Evolutionary conservation across 30 jellyfish, hydroid and myxozoan species (phyloP), one percentile per base, ranked within the genome.

Genomic region (Rhopilema esculentum): DNA sequence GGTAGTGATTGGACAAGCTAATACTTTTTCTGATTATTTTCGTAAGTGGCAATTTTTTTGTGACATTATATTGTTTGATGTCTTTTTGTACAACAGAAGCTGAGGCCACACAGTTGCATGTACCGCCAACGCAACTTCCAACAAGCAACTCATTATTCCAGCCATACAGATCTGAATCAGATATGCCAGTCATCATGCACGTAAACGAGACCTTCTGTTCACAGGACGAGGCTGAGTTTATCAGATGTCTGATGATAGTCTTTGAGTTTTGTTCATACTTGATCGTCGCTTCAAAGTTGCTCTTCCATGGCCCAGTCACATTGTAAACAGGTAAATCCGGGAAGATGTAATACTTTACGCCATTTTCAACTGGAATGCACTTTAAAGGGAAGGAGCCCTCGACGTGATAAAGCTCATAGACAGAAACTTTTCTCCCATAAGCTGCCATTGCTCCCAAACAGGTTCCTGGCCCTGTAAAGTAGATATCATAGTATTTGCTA

Each of bases 401-500:
- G 4, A 27, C 33, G 0, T 25, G 12, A 66, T 78, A 69, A 25
- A 78, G 24, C 25, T 78, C 88, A 31, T 32, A 61, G 1, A 21
- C 21, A 2, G 49, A 65, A 7, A 57, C 26, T 63, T 48, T 78
- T 9, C 27, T 57, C 21, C 88, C 88, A 29, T 78, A 78, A 15
- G 79, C 88, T 18, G 63, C 40, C 52, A 78, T 7, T 27, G 88
- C 88, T 0, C 57, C 78, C 67, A 78, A 23, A n/a, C 88, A 78
- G 28, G 23, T 32, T 0, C 40, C 27, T 57, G 88, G 88, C 22
- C 88, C 88, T 78, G 69, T 19, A 66, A 66, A 30, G n/a, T 16
- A 66, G 2, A 19, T 9, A 66, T 23, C 30, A 23, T 1, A 30
- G 21, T 66, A 40, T 2, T 12, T n/a, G n/a, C n/a, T n/a, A n/a